Base-by-base conservation (phyloP, 2,888 invertebrate species). In the Abscondita cerata region DNA sequence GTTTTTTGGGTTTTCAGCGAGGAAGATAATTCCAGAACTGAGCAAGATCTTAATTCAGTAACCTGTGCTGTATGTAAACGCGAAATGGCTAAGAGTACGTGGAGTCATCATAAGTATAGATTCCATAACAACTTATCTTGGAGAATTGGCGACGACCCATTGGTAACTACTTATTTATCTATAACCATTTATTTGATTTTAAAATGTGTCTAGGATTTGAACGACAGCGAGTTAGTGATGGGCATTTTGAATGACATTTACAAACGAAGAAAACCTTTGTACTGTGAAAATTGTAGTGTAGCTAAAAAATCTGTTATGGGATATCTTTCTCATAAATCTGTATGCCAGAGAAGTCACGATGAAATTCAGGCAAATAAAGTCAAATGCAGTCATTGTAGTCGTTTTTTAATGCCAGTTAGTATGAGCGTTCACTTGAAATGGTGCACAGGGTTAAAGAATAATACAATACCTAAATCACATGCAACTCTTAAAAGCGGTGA, bases 91-190 rank as follows among this genome's bases (percentile, higher is more conserved):
- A 64, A 69, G 2, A 70, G 59, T 2, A 38, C 73, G 8, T 88
- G 87, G 86, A 36, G 70, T 1, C 63, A 70, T 5, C 87, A 87
- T 70, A 86, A 85, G 60, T 76, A 83, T 36, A 70, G 70, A 19
- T 73, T 76, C 46, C 88, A 89, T 74, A 83, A 85, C 61, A 84
- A 86, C 67, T 77, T 87, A 67, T 83, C 83, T 6, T 88, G 88
- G 88, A 75, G 80, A 53, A 80, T 82, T 16, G 85, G 83, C 31
- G 82, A 84, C 52, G 64, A 72, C 36, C 81, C 84, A 44, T 73
- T 86, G 72, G 87, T 86, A 81, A 82, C 80, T 76, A 38, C 12
- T 34, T 13, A n/a, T 12, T 5, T 36, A 36, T 6, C 3, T 2
- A 25, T n/a, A 25, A 25, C 2, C 6, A 6, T 25, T 25, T 25